Percentiles rank a stretch among this genome's conserved stretches.
Evolutionary conservation across 1,140 invertebrate genomes (phyloP).

Genomic region (Latrodectus geometricus): DNA sequence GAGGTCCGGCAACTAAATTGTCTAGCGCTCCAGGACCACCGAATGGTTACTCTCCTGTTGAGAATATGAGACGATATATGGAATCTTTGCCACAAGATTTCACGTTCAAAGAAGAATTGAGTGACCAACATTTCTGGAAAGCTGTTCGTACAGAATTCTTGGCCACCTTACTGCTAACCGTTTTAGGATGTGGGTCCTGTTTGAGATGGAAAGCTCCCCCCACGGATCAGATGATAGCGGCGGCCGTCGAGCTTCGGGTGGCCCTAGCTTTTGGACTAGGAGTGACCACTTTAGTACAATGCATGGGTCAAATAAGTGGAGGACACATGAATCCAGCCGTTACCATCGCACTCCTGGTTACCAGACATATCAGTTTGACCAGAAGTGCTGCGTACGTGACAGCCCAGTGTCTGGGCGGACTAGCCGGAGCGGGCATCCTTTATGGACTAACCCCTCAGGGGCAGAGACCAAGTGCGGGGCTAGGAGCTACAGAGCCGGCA

Average conservation of each 20-base stretch:
- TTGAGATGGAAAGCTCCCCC: slow-evolving; percentile 48
- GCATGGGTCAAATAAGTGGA: slow-evolving; percentile 69
- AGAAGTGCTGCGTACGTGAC: slow-evolving; percentile 65
- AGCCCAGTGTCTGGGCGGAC: slow-evolving; percentile 67
- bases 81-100: slow-evolving; percentile 64
- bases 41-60: slow-evolving; percentile 39
- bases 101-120: slow-evolving; percentile 62
- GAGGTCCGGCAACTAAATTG: neutral
- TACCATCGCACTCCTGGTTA: slow-evolving; percentile 66
- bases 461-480: slow-evolving; percentile 13
- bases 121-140: slow-evolving; percentile 64
- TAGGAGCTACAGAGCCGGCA: slow-evolving; percentile 66
- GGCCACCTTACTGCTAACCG: slow-evolving; percentile 57
- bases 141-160: slow-evolving; percentile 65
- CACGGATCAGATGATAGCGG: neutral
- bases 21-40: neutral
- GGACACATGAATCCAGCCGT: slow-evolving; percentile 71
- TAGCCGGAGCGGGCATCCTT: slow-evolving; percentile 67
- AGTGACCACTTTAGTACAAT: slow-evolving; percentile 67
- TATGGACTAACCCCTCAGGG: slow-evolving; percentile 58
- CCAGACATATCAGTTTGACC: slow-evolving; percentile 67
- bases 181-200: slow-evolving; percentile 60
- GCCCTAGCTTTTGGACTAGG: slow-evolving; percentile 68
- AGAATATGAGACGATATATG: slow-evolving; percentile 64
- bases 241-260: slow-evolving; percentile 48